Conservation (phyloP, 2,888 invertebrate genomes). For the Ellobium chinense region DNA sequence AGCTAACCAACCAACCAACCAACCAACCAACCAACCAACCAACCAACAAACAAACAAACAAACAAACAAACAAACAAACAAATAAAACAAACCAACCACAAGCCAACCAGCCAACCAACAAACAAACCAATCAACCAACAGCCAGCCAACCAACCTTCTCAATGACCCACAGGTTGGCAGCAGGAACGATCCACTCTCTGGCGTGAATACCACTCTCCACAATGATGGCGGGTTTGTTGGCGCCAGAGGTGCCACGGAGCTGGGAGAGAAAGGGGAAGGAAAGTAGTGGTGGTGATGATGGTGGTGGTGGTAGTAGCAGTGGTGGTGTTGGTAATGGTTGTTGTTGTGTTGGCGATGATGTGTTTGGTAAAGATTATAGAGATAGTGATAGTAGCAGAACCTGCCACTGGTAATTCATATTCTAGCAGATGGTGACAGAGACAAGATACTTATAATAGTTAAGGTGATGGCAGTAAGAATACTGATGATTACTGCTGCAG, state of each 20-base stretch:
- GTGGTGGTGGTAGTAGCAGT: neutral
- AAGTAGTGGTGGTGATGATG: neutral
- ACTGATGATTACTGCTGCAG: no score
- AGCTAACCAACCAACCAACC: no score
- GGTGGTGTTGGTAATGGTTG: neutral
- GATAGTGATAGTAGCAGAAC: no score
- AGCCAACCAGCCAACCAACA: no score
- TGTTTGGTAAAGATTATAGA: no score
- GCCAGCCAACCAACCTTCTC: slow-evolving; percentile 24
- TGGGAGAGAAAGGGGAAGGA: neutral
- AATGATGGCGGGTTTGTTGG: slow-evolving; percentile 45
- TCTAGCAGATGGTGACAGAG: no score
- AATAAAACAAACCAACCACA: no score
- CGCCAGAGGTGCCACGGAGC: slow-evolving; percentile 10
- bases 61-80: no score
- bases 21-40: no score
- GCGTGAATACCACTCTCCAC: slow-evolving; percentile 45
- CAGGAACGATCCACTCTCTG: slow-evolving; percentile 47
- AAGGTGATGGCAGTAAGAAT: neutral
- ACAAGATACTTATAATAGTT: neutral
- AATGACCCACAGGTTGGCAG: slow-evolving; percentile 40
- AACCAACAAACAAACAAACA: no score
- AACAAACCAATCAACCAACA: no score
- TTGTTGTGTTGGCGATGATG: neutral
- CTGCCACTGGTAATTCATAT: no score